Percentiles rank a stretch among this genome's conserved stretches.
Conservation (phyloP, 2,797 vertebrate genomes). For the Squalus acanthias region DNA sequence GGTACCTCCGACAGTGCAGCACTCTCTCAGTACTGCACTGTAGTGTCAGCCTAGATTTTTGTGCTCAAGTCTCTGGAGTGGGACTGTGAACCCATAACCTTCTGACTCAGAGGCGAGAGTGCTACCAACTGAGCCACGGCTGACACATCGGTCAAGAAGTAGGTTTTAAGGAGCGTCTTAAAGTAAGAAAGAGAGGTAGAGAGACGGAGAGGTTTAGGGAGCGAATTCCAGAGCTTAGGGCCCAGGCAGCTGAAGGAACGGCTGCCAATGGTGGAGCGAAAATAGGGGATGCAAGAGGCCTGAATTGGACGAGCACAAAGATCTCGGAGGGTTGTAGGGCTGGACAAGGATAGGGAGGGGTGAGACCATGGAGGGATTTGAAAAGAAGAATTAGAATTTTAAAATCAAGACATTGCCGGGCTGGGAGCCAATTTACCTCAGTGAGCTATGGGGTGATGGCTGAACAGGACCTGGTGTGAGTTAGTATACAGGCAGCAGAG, state of each 20-base stretch:
- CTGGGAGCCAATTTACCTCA: background rate
- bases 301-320: background rate
- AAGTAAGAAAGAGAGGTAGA: background rate
- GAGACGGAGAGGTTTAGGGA: background rate
- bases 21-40: background rate
- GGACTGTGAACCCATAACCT: too few relatives aligned
- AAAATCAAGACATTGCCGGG: background rate
- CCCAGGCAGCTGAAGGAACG: background rate
- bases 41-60: background rate
- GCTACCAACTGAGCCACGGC: too few relatives aligned
- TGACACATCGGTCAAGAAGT: background rate
- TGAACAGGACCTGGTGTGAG: background rate
- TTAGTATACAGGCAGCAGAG: background rate
- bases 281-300: background rate
- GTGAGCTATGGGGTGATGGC: background rate
- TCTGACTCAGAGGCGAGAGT: too few relatives aligned
- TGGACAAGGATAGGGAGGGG: background rate
- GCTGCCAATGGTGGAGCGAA: background rate
- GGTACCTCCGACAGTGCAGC: background rate
- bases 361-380: background rate
- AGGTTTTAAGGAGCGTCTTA: background rate
- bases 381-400: background rate
- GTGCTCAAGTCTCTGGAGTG: too few relatives aligned
- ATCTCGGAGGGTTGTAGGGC: background rate
- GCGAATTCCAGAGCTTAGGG: background rate